Evolutionary conservation across 2,797 vertebrate species (phyloP), one percentile per base, ranked within the genome.

Genomic region (Eulemur coronatus): DNA sequence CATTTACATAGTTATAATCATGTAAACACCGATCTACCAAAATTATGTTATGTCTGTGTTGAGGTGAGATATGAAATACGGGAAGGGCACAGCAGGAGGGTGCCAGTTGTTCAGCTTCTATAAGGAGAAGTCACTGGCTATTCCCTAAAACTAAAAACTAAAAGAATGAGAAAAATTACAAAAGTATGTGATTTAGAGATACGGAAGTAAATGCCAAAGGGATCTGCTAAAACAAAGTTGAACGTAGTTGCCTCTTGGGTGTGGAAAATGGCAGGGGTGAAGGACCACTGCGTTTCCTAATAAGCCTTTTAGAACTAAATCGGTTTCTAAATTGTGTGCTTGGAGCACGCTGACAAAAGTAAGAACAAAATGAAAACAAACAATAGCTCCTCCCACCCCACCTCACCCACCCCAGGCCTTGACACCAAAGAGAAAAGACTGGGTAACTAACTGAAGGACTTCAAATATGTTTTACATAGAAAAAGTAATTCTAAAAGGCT

Each of bases 231-330:
- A 76, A 41, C 30, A 86, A 88, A 94, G 48, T 41, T 84, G 63
- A 89, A 84, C 94, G 69, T n/a, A 26, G 46, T 24, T 94, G 35
- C 61, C 59, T 90, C 57, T 52, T 57, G 28, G 35, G 75, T 59
- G 6, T 73, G 38, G 75, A 38, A 85, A 67, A 59, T 57, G 59
- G 48, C 38, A 78, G 75, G 20, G 41, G 24, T 79, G 17, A 57
- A 78, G 50, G 46, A 55, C 76, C 17, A 24, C n/a, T 67, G 5
- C 72, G 92, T 94, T 91, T 96, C 50, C 65, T 52, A 76, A 65
- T 48, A 61, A 91, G 15, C 10, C 22, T 86, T 91, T 96, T 79
- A 61, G 89, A 93, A 86, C 57, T 50, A 94, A 97, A 79, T 96
- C 70, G 28, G 59, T 69, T 70, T 92, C 48, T 87, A 92, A 87